A percentile compares a stretch with the other conserved stretches of the same genome.
These are phyloP conservation scores for Glyptemys insculpta DNA, from an alignment of 2,797 vertebrate genomes.

Conservation along the genomic window DNA sequence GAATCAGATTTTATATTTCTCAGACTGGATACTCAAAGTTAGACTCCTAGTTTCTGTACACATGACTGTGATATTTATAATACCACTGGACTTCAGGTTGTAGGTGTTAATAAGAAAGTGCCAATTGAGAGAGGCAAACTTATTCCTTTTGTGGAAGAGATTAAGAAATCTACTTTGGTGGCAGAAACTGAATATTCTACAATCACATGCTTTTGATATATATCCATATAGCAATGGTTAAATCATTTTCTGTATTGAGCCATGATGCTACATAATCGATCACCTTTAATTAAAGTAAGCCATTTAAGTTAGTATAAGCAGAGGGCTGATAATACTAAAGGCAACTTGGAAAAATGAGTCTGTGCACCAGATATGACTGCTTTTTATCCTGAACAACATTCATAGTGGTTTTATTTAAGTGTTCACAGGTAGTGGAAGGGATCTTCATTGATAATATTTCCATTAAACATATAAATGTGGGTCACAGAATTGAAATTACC, in stretches of 20 bases:
- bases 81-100: neutral
- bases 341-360: neutral
- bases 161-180: neutral
- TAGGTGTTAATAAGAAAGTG: neutral
- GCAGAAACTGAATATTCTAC: neutral
- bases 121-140: neutral
- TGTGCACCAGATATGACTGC: neutral
- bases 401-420: neutral
- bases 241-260: neutral
- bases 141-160: neutral
- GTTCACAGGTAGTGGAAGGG: neutral
- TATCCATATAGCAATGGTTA: neutral
- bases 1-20: neutral
- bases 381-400: neutral
- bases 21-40: neutral
- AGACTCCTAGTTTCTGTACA: neutral
- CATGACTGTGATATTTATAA: neutral
- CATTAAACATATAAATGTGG: neutral
- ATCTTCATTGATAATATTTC: neutral
- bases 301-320: neutral
- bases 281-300: neutral
- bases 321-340: neutral
- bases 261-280: neutral
- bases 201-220: neutral
- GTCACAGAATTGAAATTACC: neutral